Evolutionary conservation across 2,888 invertebrate genomes (phyloP).

Genomic region (Netelia melanura): DNA sequence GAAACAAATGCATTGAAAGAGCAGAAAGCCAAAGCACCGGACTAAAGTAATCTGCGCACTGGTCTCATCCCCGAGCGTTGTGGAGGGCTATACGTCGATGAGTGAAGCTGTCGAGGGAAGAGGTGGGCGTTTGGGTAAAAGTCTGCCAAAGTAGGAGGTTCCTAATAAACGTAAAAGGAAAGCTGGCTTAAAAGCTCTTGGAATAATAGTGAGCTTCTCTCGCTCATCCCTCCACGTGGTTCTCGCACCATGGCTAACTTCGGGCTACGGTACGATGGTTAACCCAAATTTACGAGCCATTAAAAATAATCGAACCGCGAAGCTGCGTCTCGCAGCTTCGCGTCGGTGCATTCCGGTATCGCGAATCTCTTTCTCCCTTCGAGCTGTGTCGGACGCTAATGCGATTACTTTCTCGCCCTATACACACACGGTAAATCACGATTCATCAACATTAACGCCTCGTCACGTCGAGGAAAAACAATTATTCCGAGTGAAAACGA

Average conservation of each 20-base stretch:
- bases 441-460: slow-evolving; percentile 9
- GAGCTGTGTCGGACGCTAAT: slow-evolving; percentile 41
- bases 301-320: slow-evolving; percentile 72
- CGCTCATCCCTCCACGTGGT: slow-evolving; percentile 36
- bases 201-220: slow-evolving; percentile 77
- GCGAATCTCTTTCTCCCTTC: slow-evolving; percentile 43
- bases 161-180: slow-evolving; percentile 80
- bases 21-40: slow-evolving; percentile 54
- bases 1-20: slow-evolving; percentile 36
- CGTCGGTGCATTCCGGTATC: slow-evolving; percentile 62
- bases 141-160: slow-evolving; percentile 77
- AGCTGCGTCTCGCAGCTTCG: slow-evolving; percentile 59
- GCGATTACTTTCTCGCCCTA: slow-evolving; percentile 28
- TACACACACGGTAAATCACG: slow-evolving; percentile 28
- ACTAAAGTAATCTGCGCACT: slow-evolving; percentile 65
- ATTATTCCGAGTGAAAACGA: neutral
- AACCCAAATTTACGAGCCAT: slow-evolving; percentile 73
- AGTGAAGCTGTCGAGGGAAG: slow-evolving; percentile 51
- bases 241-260: slow-evolving; percentile 60
- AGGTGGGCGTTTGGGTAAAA: slow-evolving; percentile 72
- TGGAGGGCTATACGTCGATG: slow-evolving; percentile 57
- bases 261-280: slow-evolving; percentile 59
- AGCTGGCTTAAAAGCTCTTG: slow-evolving; percentile 79
- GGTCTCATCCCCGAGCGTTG: slow-evolving; percentile 39
- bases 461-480: neutral